Base-by-base conservation (phyloP, 2,888 invertebrate genomes). In the Ormyrus rosae region DNA sequence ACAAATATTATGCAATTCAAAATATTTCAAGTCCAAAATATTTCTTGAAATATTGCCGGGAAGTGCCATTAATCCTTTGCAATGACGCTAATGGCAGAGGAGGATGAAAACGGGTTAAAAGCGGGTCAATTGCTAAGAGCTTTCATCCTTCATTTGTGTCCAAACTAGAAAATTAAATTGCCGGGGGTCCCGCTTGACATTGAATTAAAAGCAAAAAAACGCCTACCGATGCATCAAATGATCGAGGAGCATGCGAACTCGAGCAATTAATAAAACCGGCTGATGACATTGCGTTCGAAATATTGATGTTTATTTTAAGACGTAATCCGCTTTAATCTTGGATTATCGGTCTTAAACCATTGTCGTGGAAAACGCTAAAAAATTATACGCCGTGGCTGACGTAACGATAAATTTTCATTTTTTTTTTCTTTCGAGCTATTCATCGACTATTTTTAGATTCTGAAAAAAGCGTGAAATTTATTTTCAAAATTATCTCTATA, bases 61-160 rank as follows among this genome's bases (percentile, higher is more conserved):
- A 65, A 60, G n/a, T 51, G 65, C 63, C 63, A 51, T 76, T 78
- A 77, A 77, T 61, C 65, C n/a, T 67, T 60, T 13, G 7, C 11
- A 72, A 63, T 68, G 61, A 68, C 76, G 13, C 19, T 81, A 73
- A 81, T 77, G 69, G 77, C 13, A 13, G 9, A 53, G 68, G 64
- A 81, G 63, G 55, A 68, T 63, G 76, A 69, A 71, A 75, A 76
- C 67, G 80, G 81, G 80, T 80, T 80, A 74, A 81, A 78, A 70
- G 78, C 64, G 11, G 71, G 70, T 70, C 61, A 78, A 81, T 71
- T 69, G 55, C 70, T 65, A 67, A 78, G 55, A 74, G 81, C 74
- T 74, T 78, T 81, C 69, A 73, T 71, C 56, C 69, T 76, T 73
- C 73, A 68, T 72, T 19, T 50, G 9, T 13, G 55, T 75, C 72